Evolutionary conservation across 2,113 vertebrate species (phyloP), one percentile per base, ranked within the genome.

Genomic region (Hippolais icterina): DNA sequence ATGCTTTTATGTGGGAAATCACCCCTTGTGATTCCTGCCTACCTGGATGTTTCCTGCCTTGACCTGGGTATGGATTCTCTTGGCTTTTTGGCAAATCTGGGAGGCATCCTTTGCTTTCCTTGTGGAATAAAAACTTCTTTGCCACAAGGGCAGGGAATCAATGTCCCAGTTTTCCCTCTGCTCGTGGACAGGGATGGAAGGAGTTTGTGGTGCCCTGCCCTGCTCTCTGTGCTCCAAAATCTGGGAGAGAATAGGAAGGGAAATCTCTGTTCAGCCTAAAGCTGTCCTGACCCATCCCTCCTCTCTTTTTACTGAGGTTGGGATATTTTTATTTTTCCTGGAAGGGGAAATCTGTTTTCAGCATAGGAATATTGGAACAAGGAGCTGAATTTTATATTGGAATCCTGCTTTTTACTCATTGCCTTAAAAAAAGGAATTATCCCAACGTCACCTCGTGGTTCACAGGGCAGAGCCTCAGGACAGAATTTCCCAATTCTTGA

Each of bases 381-480:
- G 41, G n/a, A 70, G 47, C 37, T 53, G 83, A 21, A 19, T 79
- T 90, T 35, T 44, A 3, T 12, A 3, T 66, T 29, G 50, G 6
- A 27, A 53, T 81, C 56, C 22, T 27, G 1, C 14, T 93, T 84
- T 42, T 60, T 18, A 15, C 12, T 74, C 24, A 1, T 5, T 52
- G 23, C 78, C 11, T 80, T 54, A 18, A 72, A 65, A 65, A 81
- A 7, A 15, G 29, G 27, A 39, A 25, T 37, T 12, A 25, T 47
- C 6, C 31, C 66, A 21, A 3, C 1, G 0, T 21, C 6, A 0
- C 24, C 12, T 25, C 6, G 0, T 53, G 2, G 0, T 33, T 54
- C 50, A 6, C 53, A 29, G 75, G 69, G 17, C 72, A 41, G 39
- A 59, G 41, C 27, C 50, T 44, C 28, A 12, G 42, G 65, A 27